phyloP scores from a whole-genome alignment of 1,140 invertebrate species.

The Scaptomyza graminum region DNA sequence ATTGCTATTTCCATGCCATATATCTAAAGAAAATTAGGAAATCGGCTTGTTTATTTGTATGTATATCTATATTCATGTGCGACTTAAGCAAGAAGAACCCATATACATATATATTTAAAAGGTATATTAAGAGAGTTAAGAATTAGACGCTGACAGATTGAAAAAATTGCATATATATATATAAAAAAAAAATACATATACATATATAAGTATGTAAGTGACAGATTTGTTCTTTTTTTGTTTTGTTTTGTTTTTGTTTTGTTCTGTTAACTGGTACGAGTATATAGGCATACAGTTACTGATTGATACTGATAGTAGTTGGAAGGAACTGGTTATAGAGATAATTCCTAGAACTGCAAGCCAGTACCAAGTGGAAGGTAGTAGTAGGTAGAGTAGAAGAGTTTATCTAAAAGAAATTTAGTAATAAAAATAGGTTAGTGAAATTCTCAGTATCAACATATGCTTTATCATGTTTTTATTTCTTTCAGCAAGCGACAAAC shows the following conservation, averaged over 20 bases:
- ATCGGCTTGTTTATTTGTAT: conserved; percentile 19
- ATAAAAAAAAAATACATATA: conserved; percentile 13
- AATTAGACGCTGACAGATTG: conserved; percentile 35
- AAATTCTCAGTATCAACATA: conserved; percentile 67
- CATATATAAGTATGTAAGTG: conserved; percentile 12
- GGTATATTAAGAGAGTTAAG: conserved; percentile 13
- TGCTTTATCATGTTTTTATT: neutral
- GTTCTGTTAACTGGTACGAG: conserved; percentile 22
- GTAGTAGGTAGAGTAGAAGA: conserved; percentile 73
- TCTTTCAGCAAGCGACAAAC: conserved; percentile 16
- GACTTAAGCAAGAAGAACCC: conserved; percentile 37
- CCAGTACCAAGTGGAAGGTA: conserved; percentile 72
- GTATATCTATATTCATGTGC: conserved; percentile 19
- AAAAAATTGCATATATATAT: conserved; percentile 17
- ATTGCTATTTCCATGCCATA: conserved; percentile 7
- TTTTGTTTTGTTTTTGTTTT: neutral
- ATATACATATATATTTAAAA: conserved; percentile 23
- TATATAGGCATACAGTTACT: conserved; percentile 26
- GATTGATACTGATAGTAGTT: conserved; percentile 38
- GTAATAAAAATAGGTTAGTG: conserved; percentile 83
- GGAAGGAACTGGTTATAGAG: conserved; percentile 24
- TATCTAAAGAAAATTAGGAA: too few relatives aligned
- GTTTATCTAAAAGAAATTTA: conserved; percentile 83
- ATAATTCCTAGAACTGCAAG: conserved; percentile 45
- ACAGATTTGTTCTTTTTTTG: conserved; percentile 15